phyloP scores from a whole-genome alignment of 2,797 vertebrate species.

The Coregonus ussuriensis region DNA sequence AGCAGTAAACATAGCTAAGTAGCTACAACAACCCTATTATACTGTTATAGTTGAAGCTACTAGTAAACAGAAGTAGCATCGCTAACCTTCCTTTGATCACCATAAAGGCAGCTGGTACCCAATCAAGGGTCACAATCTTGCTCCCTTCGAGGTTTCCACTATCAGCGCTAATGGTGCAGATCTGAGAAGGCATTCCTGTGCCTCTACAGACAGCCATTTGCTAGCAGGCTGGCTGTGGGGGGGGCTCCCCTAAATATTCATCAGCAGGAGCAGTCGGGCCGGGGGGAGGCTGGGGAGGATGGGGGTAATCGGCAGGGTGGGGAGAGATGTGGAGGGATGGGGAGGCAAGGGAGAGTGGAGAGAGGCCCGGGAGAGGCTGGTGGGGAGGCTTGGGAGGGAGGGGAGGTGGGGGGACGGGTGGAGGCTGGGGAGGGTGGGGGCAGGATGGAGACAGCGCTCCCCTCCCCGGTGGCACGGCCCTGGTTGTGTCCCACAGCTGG shows the following conservation, averaged over 20 bases:
- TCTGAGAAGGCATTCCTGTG: constrained; percentile 15
- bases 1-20: neutral
- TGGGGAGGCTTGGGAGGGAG: neutral
- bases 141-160: neutral
- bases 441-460: neutral
- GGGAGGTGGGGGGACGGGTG: neutral
- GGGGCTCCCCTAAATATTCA: constrained; percentile 1
- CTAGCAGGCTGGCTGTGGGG: neutral
- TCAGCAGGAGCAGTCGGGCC: neutral
- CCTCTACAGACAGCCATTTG: neutral
- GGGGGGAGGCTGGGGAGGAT: neutral
- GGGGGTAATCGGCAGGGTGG: neutral
- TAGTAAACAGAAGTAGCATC: neutral
- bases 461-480: neutral
- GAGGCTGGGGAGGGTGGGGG: neutral
- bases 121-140: neutral
- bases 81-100: neutral
- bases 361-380: neutral
- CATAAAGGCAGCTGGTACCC: neutral
- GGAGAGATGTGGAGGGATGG: neutral
- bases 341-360: too few relatives aligned
- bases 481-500: neutral
- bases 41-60: neutral
- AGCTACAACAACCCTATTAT: neutral
- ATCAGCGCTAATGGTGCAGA: neutral